phyloP scores from a whole-genome alignment of 1,140 invertebrate species.

The Drosophila pseudoananassae region DNA sequence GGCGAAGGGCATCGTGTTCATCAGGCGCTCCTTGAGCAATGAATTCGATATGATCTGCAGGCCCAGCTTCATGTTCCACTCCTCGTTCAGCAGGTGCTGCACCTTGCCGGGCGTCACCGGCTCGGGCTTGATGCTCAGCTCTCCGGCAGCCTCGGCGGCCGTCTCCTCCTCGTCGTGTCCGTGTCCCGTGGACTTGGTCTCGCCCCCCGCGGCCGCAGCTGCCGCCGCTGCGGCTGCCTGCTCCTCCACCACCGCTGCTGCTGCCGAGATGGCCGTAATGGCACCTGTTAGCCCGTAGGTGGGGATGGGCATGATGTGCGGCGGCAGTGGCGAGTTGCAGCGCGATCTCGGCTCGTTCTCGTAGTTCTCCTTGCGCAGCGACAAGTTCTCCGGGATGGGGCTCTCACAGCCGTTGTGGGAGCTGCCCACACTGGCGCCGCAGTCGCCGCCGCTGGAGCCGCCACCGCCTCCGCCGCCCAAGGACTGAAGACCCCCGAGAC shows the following conservation, averaged over 20 bases:
- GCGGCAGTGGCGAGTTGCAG: conserved; percentile 63
- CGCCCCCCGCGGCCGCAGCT: conserved; percentile 53
- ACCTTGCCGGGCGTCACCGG: conserved; percentile 70
- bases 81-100: conserved; percentile 72
- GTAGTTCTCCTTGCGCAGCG: conserved; percentile 73
- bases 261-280: conserved; percentile 80
- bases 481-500: conserved; percentile 3
- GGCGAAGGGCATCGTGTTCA: conserved; percentile 83
- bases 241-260: conserved; percentile 72
- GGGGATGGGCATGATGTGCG: conserved; percentile 65
- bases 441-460: conserved; percentile 48
- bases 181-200: conserved; percentile 30
- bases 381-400: conserved; percentile 76
- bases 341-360: conserved; percentile 60
- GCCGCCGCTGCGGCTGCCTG: conserved; percentile 65
- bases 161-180: conserved; percentile 3
- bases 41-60: conserved; percentile 83
- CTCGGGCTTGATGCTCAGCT: conserved; percentile 66
- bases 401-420: conserved; percentile 73
- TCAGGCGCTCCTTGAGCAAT: conserved; percentile 80
- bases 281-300: conserved; percentile 77
- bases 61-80: conserved; percentile 84
- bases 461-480: conserved; percentile 53
- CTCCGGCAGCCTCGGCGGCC: conserved; percentile 21
- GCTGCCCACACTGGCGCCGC: conserved; percentile 72